A percentile compares a stretch with the other conserved stretches of the same genome.
These are phyloP conservation scores for Proterorhinus semilunaris DNA, from an alignment of 2,113 vertebrate species.

Conservation along the genomic window DNA sequence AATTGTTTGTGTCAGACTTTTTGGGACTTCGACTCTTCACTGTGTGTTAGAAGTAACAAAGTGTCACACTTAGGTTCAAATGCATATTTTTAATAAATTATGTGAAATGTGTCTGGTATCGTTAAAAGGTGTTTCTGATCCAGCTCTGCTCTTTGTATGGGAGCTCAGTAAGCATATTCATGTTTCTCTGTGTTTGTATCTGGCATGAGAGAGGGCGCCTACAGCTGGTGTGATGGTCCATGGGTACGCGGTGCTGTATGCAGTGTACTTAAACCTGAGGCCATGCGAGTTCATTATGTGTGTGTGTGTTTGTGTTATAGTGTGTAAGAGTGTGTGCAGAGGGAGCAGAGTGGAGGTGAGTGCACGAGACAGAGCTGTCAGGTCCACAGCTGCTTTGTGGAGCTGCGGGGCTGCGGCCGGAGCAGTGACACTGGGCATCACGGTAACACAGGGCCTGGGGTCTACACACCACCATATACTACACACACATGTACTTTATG, in stretches of 20 bases:
- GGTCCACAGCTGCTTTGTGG: constrained; percentile 75
- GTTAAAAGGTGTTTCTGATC: constrained; percentile 45
- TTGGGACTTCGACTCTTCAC: background rate
- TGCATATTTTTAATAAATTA: constrained; percentile 10
- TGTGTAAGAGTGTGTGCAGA: constrained; percentile 24
- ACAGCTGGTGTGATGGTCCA: constrained; percentile 69
- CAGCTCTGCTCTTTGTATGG: constrained; percentile 30
- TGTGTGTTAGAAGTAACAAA: background rate
- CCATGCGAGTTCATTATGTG: background rate
- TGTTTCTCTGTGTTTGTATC: constrained; percentile 62
- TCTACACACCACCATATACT: constrained; percentile 63
- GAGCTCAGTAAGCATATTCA: constrained; percentile 56
- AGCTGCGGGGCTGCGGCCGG: constrained; percentile 72
- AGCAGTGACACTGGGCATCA: constrained; percentile 74
- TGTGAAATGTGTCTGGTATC: constrained; percentile 18
- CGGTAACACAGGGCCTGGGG: constrained; percentile 64
- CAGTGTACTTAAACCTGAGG: constrained; percentile 13
- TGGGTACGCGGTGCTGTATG: constrained; percentile 60
- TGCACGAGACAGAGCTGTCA: constrained; percentile 74
- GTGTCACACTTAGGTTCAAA: no score
- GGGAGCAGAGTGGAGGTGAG: constrained; percentile 67
- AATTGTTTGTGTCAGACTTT: background rate
- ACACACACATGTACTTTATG: constrained; percentile 44
- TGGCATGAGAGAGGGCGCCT: constrained; percentile 67
- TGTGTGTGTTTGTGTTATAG: constrained; percentile 22